Conservation (phyloP, 1,140 invertebrate genomes). For the Aphaenogaster ashmeadi region DNA sequence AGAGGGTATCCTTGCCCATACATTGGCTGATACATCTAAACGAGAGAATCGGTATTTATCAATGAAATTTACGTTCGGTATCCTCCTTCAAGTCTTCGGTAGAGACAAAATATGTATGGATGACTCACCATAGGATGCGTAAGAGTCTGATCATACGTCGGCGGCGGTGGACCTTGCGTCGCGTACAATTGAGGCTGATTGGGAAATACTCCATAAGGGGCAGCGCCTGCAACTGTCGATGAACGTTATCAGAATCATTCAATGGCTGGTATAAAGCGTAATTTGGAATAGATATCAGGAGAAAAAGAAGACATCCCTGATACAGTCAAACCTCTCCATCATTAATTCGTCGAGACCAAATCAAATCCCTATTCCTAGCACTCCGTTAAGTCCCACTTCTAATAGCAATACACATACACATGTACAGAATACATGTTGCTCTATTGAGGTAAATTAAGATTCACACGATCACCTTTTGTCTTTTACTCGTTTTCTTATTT, state of each 20-base stretch:
- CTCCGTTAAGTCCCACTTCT: not conserved
- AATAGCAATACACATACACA: not conserved
- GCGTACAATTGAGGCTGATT: conserved; percentile 88
- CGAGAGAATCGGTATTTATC: conserved; percentile 68
- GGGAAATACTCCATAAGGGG: conserved; percentile 89
- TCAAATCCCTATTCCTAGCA: not conserved
- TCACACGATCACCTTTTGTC: not conserved
- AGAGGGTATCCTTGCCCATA: conserved; percentile 91
- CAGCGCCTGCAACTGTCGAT: conserved; percentile 88
- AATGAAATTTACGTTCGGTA: not conserved
- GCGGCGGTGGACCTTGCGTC: conserved; percentile 88
- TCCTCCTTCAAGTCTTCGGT: not conserved
- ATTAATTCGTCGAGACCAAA: not conserved
- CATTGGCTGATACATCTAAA: conserved; percentile 92
- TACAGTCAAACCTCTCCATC: not conserved
- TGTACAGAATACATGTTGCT: not conserved
- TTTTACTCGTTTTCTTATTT: no score
- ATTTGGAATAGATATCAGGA: not conserved
- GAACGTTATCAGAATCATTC: conserved; percentile 20
- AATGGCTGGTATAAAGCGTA: not conserved
- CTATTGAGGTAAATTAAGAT: not conserved
- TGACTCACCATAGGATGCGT: conserved; percentile 89
- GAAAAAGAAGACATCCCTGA: not conserved
- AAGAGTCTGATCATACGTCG: conserved; percentile 90
- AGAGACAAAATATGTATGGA: not conserved